Evolutionary conservation across 2,797 vertebrate species (phyloP), one percentile per base, ranked within the genome.

Genomic region (Moxostoma hubbsi): DNA sequence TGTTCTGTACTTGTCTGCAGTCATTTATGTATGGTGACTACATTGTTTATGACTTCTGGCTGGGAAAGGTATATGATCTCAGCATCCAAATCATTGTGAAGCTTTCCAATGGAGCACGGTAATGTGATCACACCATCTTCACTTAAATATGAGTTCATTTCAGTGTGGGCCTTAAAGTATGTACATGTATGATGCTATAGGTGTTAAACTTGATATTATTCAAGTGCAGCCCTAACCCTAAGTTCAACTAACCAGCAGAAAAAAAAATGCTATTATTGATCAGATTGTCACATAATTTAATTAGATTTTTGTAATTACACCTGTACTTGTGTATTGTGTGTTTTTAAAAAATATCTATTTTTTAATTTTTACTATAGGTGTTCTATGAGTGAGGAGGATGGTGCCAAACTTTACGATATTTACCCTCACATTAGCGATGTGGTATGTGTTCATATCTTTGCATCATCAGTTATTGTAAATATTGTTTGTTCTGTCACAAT

Each of bases 21-120:
- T 97, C 97, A 55, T 98, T 98, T 84, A 98, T 98, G 97, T 99
- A 98, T 7, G 96, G 97, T 6, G 98, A 99, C 91, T 99, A 98
- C 88, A 97, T 99, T 13, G 97, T 96, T 77, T 98, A 97, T 7
- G 97, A 99, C 90, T 98, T 96, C 94, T 99, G 98, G 98, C 90
- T 99, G 81, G 98, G 98, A 66, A 98, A 99, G 86, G 97, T 99
- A 70, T 98, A 98, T 5, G 97, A 99, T 90, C 90, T 99, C 89
- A 98, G 97, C 89, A 98, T 98, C 90, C 97, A 98, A 88, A 96
- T 99, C 81, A 95, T 99, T 90, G 93, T 99, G 85, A 98, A 98
- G 88, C 94, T 99, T 61, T 99, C 98, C 86, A 99, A 99, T 3
- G 98, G 98, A 81, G 96, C 98, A 93, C 97, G 97, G 97, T 99